phyloP scores from a whole-genome alignment of 2,113 vertebrate species.

The Microtus richardsoni region DNA sequence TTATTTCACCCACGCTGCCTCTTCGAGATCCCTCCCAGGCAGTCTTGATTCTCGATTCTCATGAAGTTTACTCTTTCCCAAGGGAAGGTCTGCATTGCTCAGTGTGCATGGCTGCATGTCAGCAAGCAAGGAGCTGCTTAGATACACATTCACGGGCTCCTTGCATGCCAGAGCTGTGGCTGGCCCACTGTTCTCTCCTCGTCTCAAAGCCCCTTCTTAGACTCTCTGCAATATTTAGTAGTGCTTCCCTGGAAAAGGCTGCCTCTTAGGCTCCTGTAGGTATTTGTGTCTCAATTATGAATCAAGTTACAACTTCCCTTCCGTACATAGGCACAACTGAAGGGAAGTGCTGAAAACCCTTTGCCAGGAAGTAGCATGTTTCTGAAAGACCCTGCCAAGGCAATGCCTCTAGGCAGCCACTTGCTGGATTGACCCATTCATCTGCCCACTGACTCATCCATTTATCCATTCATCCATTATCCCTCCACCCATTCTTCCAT shows the following conservation, averaged over 20 bases:
- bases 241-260: background rate
- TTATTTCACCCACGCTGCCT: background rate
- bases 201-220: background rate
- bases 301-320: background rate
- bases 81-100: background rate
- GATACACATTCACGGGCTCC: background rate
- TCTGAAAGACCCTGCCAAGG: background rate
- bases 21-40: background rate
- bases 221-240: constrained; percentile 42
- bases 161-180: background rate
- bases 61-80: rapidly evolving
- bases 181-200: background rate
- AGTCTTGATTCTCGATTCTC: background rate
- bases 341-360: background rate
- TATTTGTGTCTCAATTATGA: constrained; percentile 17
- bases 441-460: background rate
- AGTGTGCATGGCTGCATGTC: background rate
- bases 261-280: background rate
- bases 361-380: background rate
- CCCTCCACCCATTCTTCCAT: background rate
- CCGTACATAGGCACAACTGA: background rate
- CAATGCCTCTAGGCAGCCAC: background rate
- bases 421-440: background rate
- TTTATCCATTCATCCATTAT: background rate
- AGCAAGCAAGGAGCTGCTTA: background rate